phyloP scores from a whole-genome alignment of 2,113 vertebrate species.

The Equus quagga region DNA sequence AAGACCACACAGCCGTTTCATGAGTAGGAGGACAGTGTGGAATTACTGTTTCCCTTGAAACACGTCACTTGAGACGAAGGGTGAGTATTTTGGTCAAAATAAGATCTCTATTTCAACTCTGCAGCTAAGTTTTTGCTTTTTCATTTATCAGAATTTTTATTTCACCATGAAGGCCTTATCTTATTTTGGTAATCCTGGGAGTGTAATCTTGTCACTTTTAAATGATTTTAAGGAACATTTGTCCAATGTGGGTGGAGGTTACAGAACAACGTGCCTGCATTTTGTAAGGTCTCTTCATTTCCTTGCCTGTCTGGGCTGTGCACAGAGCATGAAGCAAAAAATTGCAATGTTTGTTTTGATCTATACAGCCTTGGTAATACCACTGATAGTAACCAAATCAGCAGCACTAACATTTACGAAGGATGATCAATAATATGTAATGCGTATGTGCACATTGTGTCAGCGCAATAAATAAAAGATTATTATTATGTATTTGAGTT shows the following conservation, averaged over 20 bases:
- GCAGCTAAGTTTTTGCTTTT: constrained; percentile 22
- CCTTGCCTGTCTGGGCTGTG: neutral
- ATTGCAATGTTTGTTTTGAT: neutral
- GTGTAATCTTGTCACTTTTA: neutral
- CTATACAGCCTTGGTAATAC: neutral
- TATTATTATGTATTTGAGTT: constrained; percentile 11
- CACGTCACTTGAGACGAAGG: neutral
- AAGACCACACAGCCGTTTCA: neutral
- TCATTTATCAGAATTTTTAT: neutral
- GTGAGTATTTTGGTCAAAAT: neutral
- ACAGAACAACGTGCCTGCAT: neutral
- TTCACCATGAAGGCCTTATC: neutral
- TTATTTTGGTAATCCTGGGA: neutral
- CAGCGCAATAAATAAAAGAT: constrained; percentile 17
- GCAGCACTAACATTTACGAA: constrained; percentile 9
- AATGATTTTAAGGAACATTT: neutral
- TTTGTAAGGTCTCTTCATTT: neutral
- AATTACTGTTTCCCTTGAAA: neutral
- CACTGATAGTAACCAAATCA: neutral
- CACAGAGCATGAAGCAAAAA: neutral
- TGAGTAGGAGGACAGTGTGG: neutral
- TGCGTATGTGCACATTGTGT: neutral
- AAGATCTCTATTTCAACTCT: constrained; percentile 18
- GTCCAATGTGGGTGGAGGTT: neutral
- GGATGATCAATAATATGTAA: constrained; percentile 7